Percentiles rank a stretch among this genome's conserved stretches.
Evolutionary conservation across 1,140 invertebrate species (phyloP).

Genomic region (Drosophila willistoni): DNA sequence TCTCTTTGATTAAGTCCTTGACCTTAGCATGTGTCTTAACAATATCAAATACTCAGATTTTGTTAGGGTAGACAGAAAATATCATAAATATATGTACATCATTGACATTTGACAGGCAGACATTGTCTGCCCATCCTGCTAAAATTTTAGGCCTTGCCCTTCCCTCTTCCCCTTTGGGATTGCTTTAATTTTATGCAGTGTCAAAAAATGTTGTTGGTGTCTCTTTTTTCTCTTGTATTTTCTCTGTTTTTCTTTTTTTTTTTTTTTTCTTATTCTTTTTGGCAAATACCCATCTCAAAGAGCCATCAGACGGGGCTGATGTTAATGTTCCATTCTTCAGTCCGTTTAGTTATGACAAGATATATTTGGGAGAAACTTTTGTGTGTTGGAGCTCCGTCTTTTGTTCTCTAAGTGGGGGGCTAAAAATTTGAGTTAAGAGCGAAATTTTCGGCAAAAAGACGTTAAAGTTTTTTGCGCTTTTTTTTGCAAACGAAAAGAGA

Average conservation of each 20-base stretch:
- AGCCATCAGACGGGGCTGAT: constrained; percentile 2
- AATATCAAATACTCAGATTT: neutral
- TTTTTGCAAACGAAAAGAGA: neutral
- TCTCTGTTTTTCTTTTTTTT: neutral
- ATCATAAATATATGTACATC: constrained; percentile 59
- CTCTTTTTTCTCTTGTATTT: constrained; percentile 2
- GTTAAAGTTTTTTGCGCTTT: neutral
- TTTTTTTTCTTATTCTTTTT: neutral
- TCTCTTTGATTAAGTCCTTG: too few relatives aligned
- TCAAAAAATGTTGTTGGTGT: constrained; percentile 40
- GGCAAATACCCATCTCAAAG: constrained; percentile 11
- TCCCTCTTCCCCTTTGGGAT: neutral
- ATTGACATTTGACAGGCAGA: constrained; percentile 75
- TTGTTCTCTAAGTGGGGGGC: constrained; percentile 3
- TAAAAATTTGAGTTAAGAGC: neutral
- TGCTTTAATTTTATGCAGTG: constrained; percentile 68
- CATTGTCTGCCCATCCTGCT: neutral
- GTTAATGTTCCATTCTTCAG: neutral
- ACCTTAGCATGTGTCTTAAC: too few relatives aligned
- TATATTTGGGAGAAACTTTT: constrained; percentile 2
- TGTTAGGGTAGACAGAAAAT: neutral
- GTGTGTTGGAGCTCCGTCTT: neutral
- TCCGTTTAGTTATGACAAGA: constrained; percentile 12
- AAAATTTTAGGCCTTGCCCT: neutral
- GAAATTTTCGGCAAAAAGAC: neutral